These are phyloP conservation scores for Hozukius guyotensis DNA, from an alignment of 2,797 vertebrate species.

Conservation along the genomic window DNA sequence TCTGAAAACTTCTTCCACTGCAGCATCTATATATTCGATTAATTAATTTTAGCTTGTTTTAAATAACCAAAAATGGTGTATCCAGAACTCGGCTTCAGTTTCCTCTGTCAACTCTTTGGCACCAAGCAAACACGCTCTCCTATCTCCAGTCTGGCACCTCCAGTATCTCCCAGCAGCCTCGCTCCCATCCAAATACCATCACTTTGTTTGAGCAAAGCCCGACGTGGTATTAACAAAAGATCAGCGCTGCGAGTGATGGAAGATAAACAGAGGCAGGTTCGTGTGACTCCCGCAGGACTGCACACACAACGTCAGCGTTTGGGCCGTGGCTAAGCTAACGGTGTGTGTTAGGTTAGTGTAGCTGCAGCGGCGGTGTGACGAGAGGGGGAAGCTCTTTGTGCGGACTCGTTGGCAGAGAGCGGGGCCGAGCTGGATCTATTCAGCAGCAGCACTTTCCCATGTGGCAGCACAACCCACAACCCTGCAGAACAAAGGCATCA, in stretches of 20 bases:
- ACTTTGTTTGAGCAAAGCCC: conserved; percentile 59
- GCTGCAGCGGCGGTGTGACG: not conserved
- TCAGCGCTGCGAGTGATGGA: conserved; percentile 57
- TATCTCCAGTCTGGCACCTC: conserved; percentile 35
- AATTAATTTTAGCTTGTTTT: not conserved
- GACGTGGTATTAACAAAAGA: conserved; percentile 57
- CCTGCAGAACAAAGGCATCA: conserved; percentile 31
- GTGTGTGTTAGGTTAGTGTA: conserved; percentile 10
- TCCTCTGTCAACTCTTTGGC: conserved; percentile 8
- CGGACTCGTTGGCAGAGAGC: conserved; percentile 54
- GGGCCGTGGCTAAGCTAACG: conserved; percentile 9
- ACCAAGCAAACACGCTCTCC: conserved; percentile 14
- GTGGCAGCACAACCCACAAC: conserved; percentile 48
- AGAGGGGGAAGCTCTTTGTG: conserved; percentile 63
- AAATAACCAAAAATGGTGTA: not conserved
- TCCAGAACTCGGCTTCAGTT: not conserved
- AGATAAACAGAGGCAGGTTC: conserved; percentile 62
- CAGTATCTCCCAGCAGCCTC: conserved; percentile 28
- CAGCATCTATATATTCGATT: not conserved
- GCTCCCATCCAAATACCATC: conserved; percentile 43
- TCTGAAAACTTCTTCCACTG: not conserved
- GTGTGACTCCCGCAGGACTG: conserved; percentile 24
- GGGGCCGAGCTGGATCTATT: conserved; percentile 54
- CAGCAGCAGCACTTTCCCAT: conserved; percentile 54
- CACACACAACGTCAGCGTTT: conserved; percentile 17